Evolutionary conservation across 2,113 vertebrate genomes (phyloP), one percentile per base, ranked within the genome.

Genomic region (Tretioscincus oriximinensis): DNA sequence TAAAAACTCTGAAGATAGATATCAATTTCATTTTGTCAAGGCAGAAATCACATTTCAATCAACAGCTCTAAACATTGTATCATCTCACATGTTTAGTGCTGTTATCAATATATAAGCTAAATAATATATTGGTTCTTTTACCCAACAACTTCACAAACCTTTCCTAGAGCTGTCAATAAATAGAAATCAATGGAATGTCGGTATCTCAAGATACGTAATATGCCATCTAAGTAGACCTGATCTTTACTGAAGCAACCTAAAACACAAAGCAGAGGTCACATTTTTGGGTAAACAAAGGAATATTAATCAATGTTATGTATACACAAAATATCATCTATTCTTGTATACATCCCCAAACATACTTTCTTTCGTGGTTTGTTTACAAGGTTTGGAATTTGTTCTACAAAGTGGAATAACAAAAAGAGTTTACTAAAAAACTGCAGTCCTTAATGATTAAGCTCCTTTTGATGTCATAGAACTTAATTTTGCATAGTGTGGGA

Each of bases 231-330:
- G 84, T 99, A 99, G 3, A 99, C 98, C 86, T 99, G 98, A 90
- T 99, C 98, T 92, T 99, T 99, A 92, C 95, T 98, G 95, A 99
- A 99, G 87, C 98, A 99, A 3, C 98, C 98, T 99, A 85, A 45
- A 89, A 81, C 63, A 87, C 61, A 61, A n/a, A 9, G 20, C 47
- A 20, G 31, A 20, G 28, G 51, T 22, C 35, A 1, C 65, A 61
- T 35, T 20, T 76, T 69, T 68, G 29, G 9, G 31, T n/a, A 28
- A 60, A 68, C 54, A 60, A 60, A 75, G 26, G 20, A 58, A 58
- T 58, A 29, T 75, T 61, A 9, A 73, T 20, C 10, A 24, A 5
- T n/a, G 18, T 14, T 58, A 71, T 10, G 1, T 58, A 45, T 73
- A 18, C 24, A 69, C 35, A 49, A 71, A 77, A 35, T 9, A 47